A percentile compares a stretch with the other conserved stretches of the same genome.
Conservation (phyloP, 2,113 vertebrate species). For the Accipiter virgatus region DNA sequence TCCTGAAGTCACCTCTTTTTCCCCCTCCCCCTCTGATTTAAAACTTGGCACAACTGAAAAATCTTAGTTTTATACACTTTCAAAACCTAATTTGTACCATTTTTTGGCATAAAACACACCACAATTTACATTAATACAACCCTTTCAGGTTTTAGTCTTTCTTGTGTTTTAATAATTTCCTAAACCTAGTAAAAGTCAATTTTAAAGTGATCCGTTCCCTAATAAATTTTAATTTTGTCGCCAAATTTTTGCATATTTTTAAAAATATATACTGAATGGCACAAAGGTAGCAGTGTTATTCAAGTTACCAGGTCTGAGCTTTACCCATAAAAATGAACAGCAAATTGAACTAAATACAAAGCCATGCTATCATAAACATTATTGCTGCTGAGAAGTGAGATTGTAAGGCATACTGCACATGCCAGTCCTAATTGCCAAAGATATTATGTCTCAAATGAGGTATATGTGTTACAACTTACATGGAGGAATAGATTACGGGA, state of each 20-base stretch:
- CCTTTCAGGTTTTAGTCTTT: background rate
- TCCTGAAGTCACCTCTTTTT: conserved; percentile 43
- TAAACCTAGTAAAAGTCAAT: background rate
- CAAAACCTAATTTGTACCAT: background rate
- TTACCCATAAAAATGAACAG: background rate
- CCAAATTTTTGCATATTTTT: background rate
- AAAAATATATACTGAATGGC: background rate
- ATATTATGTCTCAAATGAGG: background rate
- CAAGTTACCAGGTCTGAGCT: background rate
- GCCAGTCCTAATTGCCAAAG: background rate
- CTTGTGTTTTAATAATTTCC: background rate
- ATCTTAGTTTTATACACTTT: background rate
- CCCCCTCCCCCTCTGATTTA: conserved; percentile 21
- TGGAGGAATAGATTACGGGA: background rate
- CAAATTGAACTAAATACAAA: background rate
- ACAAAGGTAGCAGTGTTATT: background rate
- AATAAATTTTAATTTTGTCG: background rate
- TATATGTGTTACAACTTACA: background rate
- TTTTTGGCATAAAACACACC: background rate
- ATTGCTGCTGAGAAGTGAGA: background rate
- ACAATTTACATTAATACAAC: background rate
- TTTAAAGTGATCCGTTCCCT: background rate
- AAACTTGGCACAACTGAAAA: conserved; percentile 20
- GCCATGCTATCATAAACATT: background rate
- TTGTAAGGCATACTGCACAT: background rate